Evolutionary conservation across 1,140 invertebrate species (phyloP), one percentile per base, ranked within the genome.

Genomic region (Penaeus indicus): DNA sequence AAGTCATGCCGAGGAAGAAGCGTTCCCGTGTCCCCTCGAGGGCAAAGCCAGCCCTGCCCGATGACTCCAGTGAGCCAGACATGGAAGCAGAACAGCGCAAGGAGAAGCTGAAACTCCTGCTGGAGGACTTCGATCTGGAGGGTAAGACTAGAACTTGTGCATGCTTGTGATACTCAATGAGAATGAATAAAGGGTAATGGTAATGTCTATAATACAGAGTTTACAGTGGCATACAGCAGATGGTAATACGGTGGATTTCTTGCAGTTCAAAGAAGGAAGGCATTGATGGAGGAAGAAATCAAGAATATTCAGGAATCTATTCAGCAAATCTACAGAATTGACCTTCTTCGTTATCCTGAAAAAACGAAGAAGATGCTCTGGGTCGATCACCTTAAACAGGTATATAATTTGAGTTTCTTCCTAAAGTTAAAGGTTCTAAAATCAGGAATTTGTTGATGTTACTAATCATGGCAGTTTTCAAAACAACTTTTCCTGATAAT

Each of bases 31-130:
- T 38, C 19, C 72, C 72, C 11, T 32, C 27, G 16, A 27, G 72
- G 42, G 72, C 72, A 75, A 75, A 75, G 72, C 72, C 72, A 75
- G n/a, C 72, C 1, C 21, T 75, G 5, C 72, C 72, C 10, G 72
- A 75, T 75, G 72, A 75, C 11, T 75, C 72, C 25, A 27, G 5
- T 32, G 42, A 32, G 25, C 72, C 72, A 27, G 72, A 75, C 19
- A 75, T 75, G 72, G 72, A 75, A 11, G 25, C n/a, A 32, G 72
- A 75, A 32, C 13, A 75, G 21, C 72, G 72, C 21, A 75, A 75
- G 27, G 42, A 75, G 72, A 75, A 75, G 72, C 72, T 75, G n/a
- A 38, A 75, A 75, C 72, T 75, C 42, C 42, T 75, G 72, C 42
- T 75, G 21, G 42, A 75, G 19, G 72, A 75, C 42, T 75, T 75